Evolutionary conservation across 2,797 vertebrate species (phyloP), one percentile per base, ranked within the genome.

Genomic region (Odontamblyopus lacepedii): DNA sequence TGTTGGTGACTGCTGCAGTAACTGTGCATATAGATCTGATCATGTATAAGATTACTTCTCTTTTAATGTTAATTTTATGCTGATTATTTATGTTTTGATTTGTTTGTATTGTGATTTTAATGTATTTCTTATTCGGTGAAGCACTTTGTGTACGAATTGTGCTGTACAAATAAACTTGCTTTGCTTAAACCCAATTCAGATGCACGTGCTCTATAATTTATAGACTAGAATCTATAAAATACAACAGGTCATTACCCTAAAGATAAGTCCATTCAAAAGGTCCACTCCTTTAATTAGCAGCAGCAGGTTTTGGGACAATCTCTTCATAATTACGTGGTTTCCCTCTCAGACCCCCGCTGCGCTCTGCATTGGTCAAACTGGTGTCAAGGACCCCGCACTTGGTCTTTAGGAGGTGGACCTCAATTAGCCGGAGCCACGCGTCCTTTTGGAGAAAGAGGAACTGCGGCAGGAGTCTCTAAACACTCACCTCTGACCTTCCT

Each of bases 401-500:
- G 51, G 81, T 73, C 74, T 73, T 74, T 15, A 69, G 78, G 81
- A 87, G 81, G 84, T 87, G 78, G 83, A 71, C 76, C 75, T 91
- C 87, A 93, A 92, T 92, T 93, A 92, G 89, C 0, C 59, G 88
- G 61, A 91, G 91, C 87, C 91, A 92, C 91, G 82, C 8, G 89
- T 82, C 83, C 81, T 74, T 53, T 71, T 75, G 82, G 87, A 88
- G 84, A 87, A 88, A 85, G 86, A 84, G 77, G 86, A 89, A 91
- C 84, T 92, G 90, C 73, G 72, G 41, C 41, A 87, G 80, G 78
- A 91, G 87, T 88, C 84, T 83, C 87, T 88, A 89, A 91, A 84
- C 69, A 76, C 82, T 74, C 80, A 57, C 82, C 89, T 78, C 84
- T 85, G 79, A 85, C 85, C 87, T 71, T 74, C 77, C 59, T 8